Base-by-base conservation (phyloP, 2,888 invertebrate species). In the Dinocampus coccinellae region DNA sequence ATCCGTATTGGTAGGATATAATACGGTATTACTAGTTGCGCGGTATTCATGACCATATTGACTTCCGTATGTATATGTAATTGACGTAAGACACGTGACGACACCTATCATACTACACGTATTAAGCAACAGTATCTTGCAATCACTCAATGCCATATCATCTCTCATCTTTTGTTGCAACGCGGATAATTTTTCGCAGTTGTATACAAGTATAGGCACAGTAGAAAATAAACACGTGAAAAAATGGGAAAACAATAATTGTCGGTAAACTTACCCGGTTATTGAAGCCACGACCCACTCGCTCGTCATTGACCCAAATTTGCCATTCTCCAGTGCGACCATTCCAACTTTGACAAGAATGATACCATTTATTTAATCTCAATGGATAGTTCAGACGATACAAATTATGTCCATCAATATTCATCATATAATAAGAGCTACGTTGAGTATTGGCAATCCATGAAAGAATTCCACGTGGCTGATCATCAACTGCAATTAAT, bases 251-350 rank as follows among this genome's bases (percentile, higher is more conserved):
- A 24, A 63, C 39, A 52, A 63, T 22, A 63, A 24, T 11, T 33
- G 39, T 42, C 4, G 4, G 16, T 33, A 29, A 33, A 73, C 92
- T 92, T 89, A 95, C 95, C 88, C 95, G 91, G 85, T 95, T 95
- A 88, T 95, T 93, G 87, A 94, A 95, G 73, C 95, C 95, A 82
- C 95, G 91, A 76, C 95, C 95, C 64, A 95, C 94, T 77, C 95
- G 90, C 87, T 95, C 95, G 22, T 93, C 93, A 85, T 95, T 94
- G 75, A 95, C 92, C 95, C 95, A 95, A 78, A 95, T 91, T 88
- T 95, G 95, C 95, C 95, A 95, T 88, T 95, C 95, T 62, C 95
- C 95, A 7, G 95, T 95, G 84, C 93, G 93, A 20, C 95, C 95
- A 85, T 95, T 95, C 95, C 95, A 95, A 67, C 95, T 95, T 81